A percentile compares a stretch with the other conserved stretches of the same genome.
These are phyloP conservation scores for Acheta domesticus DNA, from an alignment of 2,888 invertebrate species.

Conservation along the genomic window DNA sequence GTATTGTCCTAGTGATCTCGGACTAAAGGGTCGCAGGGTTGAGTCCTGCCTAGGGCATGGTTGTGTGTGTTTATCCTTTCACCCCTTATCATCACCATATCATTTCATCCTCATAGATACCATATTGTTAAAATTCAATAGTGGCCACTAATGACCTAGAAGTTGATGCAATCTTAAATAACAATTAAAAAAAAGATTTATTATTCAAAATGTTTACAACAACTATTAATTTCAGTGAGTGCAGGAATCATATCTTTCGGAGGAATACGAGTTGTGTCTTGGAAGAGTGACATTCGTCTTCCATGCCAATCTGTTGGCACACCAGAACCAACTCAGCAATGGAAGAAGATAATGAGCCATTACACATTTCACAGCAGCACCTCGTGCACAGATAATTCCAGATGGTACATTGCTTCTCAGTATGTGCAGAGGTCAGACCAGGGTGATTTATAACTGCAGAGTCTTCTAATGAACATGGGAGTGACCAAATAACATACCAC, in stretches of 20 bases:
- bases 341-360: conserved; percentile 25
- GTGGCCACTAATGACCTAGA: too few relatives aligned
- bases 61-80: too few relatives aligned
- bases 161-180: too few relatives aligned
- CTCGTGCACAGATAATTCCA: conserved; percentile 3
- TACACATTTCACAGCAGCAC: conserved; percentile 22
- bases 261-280: conserved; percentile 40
- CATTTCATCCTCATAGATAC: too few relatives aligned
- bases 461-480: conserved; percentile 39
- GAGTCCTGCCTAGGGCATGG: too few relatives aligned
- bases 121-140: too few relatives aligned
- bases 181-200: too few relatives aligned
- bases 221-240: conserved; percentile 36
- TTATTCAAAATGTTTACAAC: too few relatives aligned
- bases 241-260: conserved; percentile 43
- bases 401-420: conserved; percentile 41
- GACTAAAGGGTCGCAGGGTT: too few relatives aligned
- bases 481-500: conserved; percentile 40
- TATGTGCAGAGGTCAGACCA: conserved; percentile 39
- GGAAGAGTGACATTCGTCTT: conserved; percentile 41
- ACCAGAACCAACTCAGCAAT: conserved; percentile 39
- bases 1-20: too few relatives aligned
- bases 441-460: conserved; percentile 41
- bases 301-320: conserved; percentile 41
- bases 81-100: too few relatives aligned